phyloP scores from a whole-genome alignment of 2,113 vertebrate genomes.

The Gila orcuttii region DNA sequence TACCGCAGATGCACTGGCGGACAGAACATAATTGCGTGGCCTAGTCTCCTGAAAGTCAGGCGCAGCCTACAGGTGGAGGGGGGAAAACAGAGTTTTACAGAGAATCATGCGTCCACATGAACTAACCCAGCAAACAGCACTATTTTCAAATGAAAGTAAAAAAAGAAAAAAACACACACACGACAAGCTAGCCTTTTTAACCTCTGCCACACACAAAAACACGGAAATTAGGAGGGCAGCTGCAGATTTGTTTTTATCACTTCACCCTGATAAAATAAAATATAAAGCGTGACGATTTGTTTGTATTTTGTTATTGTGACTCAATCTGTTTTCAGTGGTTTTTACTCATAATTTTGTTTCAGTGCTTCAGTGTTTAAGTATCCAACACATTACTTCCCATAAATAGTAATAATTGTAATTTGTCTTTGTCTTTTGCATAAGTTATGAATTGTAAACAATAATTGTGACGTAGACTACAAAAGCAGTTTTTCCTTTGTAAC shows the following conservation, averaged over 20 bases:
- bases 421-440: neutral
- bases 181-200: neutral
- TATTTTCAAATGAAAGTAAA: neutral
- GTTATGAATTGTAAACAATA: neutral
- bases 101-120: slow-evolving; percentile 51
- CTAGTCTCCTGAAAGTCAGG: slow-evolving; percentile 99
- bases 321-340: neutral
- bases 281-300: neutral
- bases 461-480: neutral
- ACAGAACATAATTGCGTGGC: slow-evolving; percentile 98
- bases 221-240: neutral
- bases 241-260: neutral
- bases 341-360: neutral
- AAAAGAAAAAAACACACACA: neutral
- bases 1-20: slow-evolving; percentile 98
- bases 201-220: neutral
- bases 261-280: neutral
- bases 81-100: slow-evolving; percentile 59
- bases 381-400: neutral
- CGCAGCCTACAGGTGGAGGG: slow-evolving; percentile 82
- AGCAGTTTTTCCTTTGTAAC: neutral
- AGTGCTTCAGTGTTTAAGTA: neutral
- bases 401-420: neutral
- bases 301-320: neutral
- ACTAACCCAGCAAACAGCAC: slow-evolving; percentile 40